Conservation (phyloP, 2,113 vertebrate genomes). For the Phainopepla nitens region DNA sequence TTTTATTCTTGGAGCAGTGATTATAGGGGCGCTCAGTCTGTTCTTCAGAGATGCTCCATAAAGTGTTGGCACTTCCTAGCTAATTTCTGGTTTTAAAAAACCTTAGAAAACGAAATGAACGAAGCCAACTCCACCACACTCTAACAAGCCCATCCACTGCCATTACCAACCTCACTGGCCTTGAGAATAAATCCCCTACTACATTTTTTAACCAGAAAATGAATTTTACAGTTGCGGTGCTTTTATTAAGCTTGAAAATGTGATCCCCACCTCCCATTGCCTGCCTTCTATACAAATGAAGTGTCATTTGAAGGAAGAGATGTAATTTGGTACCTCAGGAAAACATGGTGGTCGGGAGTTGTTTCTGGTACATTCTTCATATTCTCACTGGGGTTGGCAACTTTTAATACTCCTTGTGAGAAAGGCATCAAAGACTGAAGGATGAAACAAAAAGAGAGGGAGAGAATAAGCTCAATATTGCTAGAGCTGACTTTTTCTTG, state of each 20-base stretch:
- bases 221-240: neutral
- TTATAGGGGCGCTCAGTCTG: neutral
- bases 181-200: neutral
- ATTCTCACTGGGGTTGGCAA: neutral
- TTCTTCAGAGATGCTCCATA: neutral
- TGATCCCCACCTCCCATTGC: neutral
- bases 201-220: neutral
- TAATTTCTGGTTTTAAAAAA: neutral
- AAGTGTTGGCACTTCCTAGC: neutral
- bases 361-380: neutral
- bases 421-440: neutral
- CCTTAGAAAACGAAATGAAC: neutral
- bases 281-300: fast-evolving
- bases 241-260: neutral
- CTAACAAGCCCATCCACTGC: neutral
- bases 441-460: neutral
- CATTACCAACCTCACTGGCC: neutral
- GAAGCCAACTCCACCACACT: neutral
- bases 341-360: neutral
- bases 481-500: neutral
- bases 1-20: neutral
- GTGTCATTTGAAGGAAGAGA: neutral
- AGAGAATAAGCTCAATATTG: neutral
- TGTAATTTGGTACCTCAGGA: neutral
- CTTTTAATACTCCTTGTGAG: neutral